Base-by-base conservation (phyloP, 2,888 invertebrate genomes). In the Hipparchia sbordonii region DNA sequence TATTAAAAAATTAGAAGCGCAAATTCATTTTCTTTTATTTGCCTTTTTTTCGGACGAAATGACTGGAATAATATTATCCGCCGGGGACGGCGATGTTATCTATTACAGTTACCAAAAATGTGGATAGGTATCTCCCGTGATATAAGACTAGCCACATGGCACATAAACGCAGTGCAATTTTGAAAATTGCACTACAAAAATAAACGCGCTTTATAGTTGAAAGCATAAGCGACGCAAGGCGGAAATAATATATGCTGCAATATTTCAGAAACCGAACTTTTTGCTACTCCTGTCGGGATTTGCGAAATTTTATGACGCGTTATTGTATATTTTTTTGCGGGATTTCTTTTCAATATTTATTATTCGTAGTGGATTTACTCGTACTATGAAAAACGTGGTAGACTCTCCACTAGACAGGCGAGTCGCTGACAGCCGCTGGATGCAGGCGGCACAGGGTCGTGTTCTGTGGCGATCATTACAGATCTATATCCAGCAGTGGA, bases 221-320 rank as follows among this genome's bases (percentile, higher is more conserved):
- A 70, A 62, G 61, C 72, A 67, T 59, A 63, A 74, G 61, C 63
- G 33, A 70, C 72, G 70, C 70, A 70, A 70, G 39, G 70, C 67
- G 74, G 72, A 74, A 74, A 70, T 61, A 70, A 67, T 74, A 72
- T 74, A 72, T 67, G 67, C 63, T 70, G 62, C 67, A 70, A 74
- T 74, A 74, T 74, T 72, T 72, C 65, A 72, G 23, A 63, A 45
- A 61, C 67, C 59, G 57, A 9, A 9, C 63, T 70, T 70, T 67
- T 72, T 62, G 61, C 67, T 56, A 56, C 66, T 23, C 60, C 66
- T 56, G 13, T 48, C 23, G 59, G 62, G 67, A 72, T 70, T 70
- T 63, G 52, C 6, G 33, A 67, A 67, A 67, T 74, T 74, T 67
- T 70, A 70, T 72, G 70, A 70, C 9, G 72, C 72, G 63, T 46